Evolutionary conservation across 2,888 invertebrate species (phyloP), one percentile per base, ranked within the genome.

Genomic region (Hipparchia sbordonii): DNA sequence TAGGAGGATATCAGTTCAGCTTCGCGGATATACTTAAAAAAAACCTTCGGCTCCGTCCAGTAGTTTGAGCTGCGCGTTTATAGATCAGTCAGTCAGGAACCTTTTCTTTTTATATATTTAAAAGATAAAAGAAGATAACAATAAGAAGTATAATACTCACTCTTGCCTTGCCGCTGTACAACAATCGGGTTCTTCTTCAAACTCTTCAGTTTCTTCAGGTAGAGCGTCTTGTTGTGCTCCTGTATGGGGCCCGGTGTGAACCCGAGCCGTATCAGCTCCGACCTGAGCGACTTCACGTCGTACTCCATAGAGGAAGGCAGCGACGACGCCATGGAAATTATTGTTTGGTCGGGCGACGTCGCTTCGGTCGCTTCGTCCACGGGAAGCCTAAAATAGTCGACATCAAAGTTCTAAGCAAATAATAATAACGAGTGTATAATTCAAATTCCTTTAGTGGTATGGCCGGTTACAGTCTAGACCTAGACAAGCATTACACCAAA

Each of bases 211-310:
- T 96, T 96, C 84, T 95, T 96, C 67, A 97, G 89, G 83, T 98
- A 98, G 8, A 98, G 87, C 1, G 95, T 94, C 79, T 97, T 96
- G 0, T 98, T 98, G 2, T 95, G 95, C 12, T 95, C 90, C 1
- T 96, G 96, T 78, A 98, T 96, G 2, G 98, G 98, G 0, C 98
- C 98, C 0, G 97, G 96, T 9, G 90, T 93, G 78, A 96, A 95
- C 0, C 98, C 98, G 23, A 95, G 91, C 7, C 90, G 87, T 0
- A 95, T 93, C 56, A 98, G 87, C 81, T 96, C 96, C 0, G 94
- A 91, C 63, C 96, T 90, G 2, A 97, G 87, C 0, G 95, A 94
- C 76, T 95, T 95, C 13, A 96, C 95, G 80, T 97, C 96, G 78
- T 95, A 96, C 77, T 96, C 95, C 45, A 96, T 85, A 0, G 95